Evolutionary conservation across 2,797 vertebrate genomes (phyloP).

Genomic region (Onychomys arenicola): DNA sequence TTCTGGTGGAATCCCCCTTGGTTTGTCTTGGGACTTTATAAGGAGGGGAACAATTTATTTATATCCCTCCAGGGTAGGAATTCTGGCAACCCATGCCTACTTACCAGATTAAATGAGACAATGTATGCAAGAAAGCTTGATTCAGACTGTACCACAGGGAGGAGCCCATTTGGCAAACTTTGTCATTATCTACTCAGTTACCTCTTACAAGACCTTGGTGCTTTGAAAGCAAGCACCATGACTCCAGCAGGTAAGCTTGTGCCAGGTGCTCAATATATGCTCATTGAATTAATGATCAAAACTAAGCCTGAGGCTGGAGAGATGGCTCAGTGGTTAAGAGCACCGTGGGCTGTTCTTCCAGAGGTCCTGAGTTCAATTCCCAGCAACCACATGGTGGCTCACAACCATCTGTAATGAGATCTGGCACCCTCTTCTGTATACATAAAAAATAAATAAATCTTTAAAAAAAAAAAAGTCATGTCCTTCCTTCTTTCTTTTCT

Average conservation of each 20-base stretch:
- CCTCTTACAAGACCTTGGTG: neutral
- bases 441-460: too few species aligned
- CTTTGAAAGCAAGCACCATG: neutral
- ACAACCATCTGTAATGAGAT: too few species aligned
- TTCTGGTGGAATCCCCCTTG: neutral
- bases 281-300: conserved; percentile 35
- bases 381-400: too few species aligned
- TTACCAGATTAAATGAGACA: neutral
- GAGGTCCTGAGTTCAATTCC: too few species aligned
- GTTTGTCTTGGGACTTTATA: neutral
- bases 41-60: neutral
- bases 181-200: neutral
- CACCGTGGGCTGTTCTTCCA: too few species aligned
- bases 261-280: conserved; percentile 25
- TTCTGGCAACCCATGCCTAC: neutral
- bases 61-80: neutral
- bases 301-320: conserved; percentile 16
- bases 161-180: neutral
- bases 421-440: too few species aligned
- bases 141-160: neutral
- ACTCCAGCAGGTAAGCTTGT: neutral
- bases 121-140: neutral
- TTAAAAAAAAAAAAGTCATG: too few species aligned
- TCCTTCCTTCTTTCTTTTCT: neutral
- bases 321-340: too few species aligned